These are phyloP conservation scores for Odontamblyopus rebecca DNA, from an alignment of 2,797 vertebrate genomes.

Conservation along the genomic window DNA sequence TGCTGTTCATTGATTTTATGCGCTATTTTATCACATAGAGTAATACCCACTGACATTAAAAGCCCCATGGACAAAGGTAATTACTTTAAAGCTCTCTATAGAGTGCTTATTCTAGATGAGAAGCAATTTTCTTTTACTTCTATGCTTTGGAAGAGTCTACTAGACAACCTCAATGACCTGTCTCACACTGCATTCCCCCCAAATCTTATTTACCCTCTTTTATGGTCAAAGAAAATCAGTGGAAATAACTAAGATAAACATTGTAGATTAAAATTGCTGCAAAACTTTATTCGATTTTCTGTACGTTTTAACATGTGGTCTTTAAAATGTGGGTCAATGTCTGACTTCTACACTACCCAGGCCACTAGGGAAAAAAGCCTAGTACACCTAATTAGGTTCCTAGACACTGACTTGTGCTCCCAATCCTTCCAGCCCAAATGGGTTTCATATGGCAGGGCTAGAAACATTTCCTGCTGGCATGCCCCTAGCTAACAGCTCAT, in stretches of 20 bases:
- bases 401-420: conserved; percentile 65
- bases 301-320: conserved; percentile 47
- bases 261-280: conserved; percentile 14
- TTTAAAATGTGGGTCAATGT: conserved; percentile 66
- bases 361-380: conserved; percentile 48
- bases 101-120: background rate
- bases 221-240: conserved; percentile 17
- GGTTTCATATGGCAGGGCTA: conserved; percentile 72
- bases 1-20: background rate
- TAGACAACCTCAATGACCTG: conserved; percentile 33
- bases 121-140: conserved; percentile 1
- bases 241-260: conserved; percentile 13
- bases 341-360: conserved; percentile 41
- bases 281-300: conserved; percentile 44
- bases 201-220: conserved; percentile 17
- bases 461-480: conserved; percentile 77
- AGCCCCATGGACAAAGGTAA: background rate
- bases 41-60: background rate
- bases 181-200: conserved; percentile 7
- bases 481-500: conserved; percentile 52
- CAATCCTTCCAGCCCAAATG: conserved; percentile 68
- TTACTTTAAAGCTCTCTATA: background rate
- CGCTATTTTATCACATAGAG: background rate
- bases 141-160: conserved; percentile 38
- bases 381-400: conserved; percentile 75